phyloP scores from a whole-genome alignment of 1,140 invertebrate species.

The Diabrotica undecimpunctata region DNA sequence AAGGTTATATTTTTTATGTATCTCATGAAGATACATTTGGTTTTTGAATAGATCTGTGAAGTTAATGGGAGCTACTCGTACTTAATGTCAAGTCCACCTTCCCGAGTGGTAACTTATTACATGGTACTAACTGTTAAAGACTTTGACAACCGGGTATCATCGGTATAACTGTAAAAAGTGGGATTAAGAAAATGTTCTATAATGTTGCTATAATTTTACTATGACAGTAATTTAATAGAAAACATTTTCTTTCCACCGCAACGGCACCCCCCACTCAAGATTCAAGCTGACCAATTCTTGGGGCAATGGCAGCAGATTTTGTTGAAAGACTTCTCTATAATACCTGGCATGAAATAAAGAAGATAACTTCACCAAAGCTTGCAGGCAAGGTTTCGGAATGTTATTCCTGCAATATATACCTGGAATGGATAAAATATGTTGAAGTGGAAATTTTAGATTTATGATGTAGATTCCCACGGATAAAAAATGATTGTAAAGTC shows the following conservation, averaged over 20 bases:
- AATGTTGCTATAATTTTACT: too few species aligned
- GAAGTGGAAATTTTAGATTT: conserved; percentile 26
- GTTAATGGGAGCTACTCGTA: too few species aligned
- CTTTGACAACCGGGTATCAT: too few species aligned
- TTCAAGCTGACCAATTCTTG: conserved; percentile 38
- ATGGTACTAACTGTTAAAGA: too few species aligned
- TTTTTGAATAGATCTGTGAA: too few species aligned
- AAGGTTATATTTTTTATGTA: too few species aligned
- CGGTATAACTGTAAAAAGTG: too few species aligned
- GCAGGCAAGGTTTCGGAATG: conserved; percentile 19
- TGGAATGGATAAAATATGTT: conserved; percentile 27
- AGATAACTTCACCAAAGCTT: conserved; percentile 36
- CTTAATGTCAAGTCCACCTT: too few species aligned
- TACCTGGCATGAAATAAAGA: conserved; percentile 28
- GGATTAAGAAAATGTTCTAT: too few species aligned
- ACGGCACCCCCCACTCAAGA: conserved; percentile 37
- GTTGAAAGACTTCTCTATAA: conserved; percentile 26
- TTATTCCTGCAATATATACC: conserved; percentile 5
- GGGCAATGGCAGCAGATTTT: conserved; percentile 33
- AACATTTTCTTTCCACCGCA: conserved; percentile 21
- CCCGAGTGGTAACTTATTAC: too few species aligned
- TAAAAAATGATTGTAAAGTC: conserved; percentile 21
- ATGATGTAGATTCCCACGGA: conserved; percentile 18
- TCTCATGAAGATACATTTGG: too few species aligned
- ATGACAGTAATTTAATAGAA: neutral